These are phyloP conservation scores for Bombus confusus DNA, from an alignment of 1,140 invertebrate genomes.

Conservation along the genomic window DNA sequence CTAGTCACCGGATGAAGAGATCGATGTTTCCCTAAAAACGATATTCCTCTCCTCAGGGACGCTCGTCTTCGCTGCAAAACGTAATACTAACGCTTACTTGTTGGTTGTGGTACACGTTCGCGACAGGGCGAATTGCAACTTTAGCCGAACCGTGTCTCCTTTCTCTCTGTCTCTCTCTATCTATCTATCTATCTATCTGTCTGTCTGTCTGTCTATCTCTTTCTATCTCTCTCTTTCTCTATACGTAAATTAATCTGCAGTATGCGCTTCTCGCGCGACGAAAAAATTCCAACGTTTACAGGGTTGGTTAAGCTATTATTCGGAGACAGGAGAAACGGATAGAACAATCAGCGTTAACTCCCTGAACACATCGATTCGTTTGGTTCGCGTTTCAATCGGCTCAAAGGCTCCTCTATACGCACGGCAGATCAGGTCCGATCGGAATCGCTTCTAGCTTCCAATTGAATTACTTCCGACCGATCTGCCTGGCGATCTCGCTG, in stretches of 20 bases:
- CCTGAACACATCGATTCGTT: constrained; percentile 3
- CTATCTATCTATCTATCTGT: too few species aligned
- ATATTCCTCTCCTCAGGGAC: too few species aligned
- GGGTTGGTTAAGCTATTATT: background rate
- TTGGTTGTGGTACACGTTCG: too few species aligned
- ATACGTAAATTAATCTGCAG: background rate
- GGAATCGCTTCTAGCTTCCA: background rate
- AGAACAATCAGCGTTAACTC: background rate
- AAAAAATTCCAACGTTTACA: background rate
- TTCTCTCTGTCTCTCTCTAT: background rate
- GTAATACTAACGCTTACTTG: too few species aligned
- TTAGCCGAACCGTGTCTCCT: background rate
- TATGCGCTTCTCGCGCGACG: background rate
- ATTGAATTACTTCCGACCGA: constrained; percentile 10
- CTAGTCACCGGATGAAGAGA: background rate
- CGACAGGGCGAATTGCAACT: background rate
- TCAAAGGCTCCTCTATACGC: background rate
- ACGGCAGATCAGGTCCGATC: background rate
- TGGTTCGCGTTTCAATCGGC: background rate
- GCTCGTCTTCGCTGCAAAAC: too few species aligned
- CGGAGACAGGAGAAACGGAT: background rate
- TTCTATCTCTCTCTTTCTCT: background rate
- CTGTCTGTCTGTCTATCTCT: too few species aligned
- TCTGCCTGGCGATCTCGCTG: background rate
- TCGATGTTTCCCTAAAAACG: background rate